phyloP scores from a whole-genome alignment of 2,888 invertebrate genomes.

The Abrostola tripartita region DNA sequence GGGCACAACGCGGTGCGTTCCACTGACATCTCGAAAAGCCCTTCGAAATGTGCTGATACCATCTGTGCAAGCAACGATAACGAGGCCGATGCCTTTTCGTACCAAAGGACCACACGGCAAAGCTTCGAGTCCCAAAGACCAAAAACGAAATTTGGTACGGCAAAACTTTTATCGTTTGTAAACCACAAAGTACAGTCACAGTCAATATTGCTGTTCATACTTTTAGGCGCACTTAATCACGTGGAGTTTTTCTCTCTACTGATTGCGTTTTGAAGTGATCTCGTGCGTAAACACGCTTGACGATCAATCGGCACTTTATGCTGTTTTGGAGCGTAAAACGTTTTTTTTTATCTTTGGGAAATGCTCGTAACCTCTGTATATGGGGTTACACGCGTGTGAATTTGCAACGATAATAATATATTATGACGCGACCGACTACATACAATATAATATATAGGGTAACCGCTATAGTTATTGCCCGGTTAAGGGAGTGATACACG shows the following conservation, averaged over 20 bases:
- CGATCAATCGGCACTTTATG: constrained; percentile 21
- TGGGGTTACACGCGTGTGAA: not conserved
- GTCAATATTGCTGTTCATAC: constrained; percentile 15
- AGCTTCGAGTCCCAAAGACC: not conserved
- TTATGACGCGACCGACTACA: too few species aligned
- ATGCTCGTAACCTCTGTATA: not conserved
- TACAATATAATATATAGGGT: too few species aligned
- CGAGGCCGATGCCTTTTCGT: not conserved
- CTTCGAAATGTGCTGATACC: not conserved
- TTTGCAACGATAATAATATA: not conserved
- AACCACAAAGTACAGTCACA: constrained; percentile 11
- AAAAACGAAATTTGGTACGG: constrained; percentile 12
- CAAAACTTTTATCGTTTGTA: constrained; percentile 17
- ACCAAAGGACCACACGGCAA: not conserved
- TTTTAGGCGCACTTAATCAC: constrained; percentile 32
- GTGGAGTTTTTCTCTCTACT: constrained; percentile 18
- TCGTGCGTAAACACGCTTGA: constrained; percentile 37
- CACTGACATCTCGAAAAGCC: not conserved
- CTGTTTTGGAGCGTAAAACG: constrained; percentile 3
- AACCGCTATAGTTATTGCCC: too few species aligned
- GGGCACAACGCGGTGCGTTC: not conserved
- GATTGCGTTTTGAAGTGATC: constrained; percentile 44
- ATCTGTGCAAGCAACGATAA: not conserved
- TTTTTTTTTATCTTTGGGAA: constrained; percentile 6
- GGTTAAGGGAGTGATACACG: too few species aligned